A percentile compares a stretch with the other conserved stretches of the same genome.
Evolutionary conservation across 2,113 vertebrate genomes (phyloP).

Genomic region (Dicaeum eximium): DNA sequence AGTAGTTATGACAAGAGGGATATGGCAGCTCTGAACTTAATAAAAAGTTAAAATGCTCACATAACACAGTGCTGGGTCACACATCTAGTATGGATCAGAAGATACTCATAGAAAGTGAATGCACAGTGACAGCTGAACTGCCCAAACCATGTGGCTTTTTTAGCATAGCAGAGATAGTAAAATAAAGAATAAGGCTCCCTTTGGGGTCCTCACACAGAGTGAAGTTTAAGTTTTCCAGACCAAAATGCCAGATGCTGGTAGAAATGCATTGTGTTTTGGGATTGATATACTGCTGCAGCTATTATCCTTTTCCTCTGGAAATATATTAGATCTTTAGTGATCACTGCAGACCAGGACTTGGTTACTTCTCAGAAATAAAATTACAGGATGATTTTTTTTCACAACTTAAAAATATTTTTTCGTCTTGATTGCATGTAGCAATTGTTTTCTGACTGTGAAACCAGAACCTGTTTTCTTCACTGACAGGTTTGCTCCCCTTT

Average conservation of each 20-base stretch:
- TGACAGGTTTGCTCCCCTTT: not conserved
- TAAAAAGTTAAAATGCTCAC: not conserved
- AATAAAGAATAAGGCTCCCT: not conserved
- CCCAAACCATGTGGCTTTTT: not conserved
- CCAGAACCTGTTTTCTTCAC: not conserved
- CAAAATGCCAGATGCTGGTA: not conserved
- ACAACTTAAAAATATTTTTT: not conserved
- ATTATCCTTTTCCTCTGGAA: not conserved
- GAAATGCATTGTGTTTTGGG: not conserved
- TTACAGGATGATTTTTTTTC: not conserved
- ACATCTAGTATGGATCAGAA: not conserved
- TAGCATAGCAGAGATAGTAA: not conserved
- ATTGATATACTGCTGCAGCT: not conserved
- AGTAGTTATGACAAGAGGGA: not conserved
- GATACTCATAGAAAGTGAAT: not conserved
- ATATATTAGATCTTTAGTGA: not conserved
- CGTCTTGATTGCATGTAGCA: not conserved
- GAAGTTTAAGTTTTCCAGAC: slow-evolving; percentile 31
- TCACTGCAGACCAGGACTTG: not conserved
- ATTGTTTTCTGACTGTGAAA: not conserved
- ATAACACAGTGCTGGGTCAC: not conserved
- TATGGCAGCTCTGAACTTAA: not conserved
- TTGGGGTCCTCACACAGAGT: not conserved
- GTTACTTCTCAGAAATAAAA: not conserved
- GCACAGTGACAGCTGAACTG: not conserved